These are phyloP conservation scores for Plebejus melissa DNA, from an alignment of 2,888 invertebrate species.

Conservation along the genomic window DNA sequence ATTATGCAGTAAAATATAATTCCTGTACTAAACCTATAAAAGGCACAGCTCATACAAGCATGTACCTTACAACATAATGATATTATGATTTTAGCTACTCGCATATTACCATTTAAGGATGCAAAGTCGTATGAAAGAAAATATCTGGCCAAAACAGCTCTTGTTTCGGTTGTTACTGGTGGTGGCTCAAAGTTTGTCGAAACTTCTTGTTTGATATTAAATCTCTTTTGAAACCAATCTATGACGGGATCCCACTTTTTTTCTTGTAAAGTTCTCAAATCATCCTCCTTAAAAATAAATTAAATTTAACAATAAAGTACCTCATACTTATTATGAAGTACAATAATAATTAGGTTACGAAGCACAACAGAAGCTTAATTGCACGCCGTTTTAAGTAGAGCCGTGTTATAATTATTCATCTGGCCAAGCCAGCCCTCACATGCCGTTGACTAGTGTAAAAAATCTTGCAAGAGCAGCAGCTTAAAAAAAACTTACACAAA, in stretches of 20 bases:
- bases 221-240: slow-evolving; percentile 92
- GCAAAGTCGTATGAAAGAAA: slow-evolving; percentile 90
- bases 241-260: slow-evolving; percentile 94
- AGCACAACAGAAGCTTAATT: no score
- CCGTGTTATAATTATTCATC: no score
- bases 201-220: slow-evolving; percentile 84
- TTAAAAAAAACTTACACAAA: no score
- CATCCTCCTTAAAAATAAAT: slow-evolving; percentile 78
- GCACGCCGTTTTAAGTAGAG: no score
- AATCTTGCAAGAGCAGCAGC: no score
- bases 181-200: slow-evolving; percentile 86
- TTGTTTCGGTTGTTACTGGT: slow-evolving; percentile 81
- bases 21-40: no score
- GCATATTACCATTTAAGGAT: slow-evolving; percentile 86
- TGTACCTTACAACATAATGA: no score
- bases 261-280: slow-evolving; percentile 86
- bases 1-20: no score
- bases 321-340: background rate
- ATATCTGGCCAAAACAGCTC: slow-evolving; percentile 84
- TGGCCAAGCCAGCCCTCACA: no score
- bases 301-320: background rate
- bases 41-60: no score
- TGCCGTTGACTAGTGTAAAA: no score
- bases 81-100: background rate
- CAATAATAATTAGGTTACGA: no score